Base-by-base conservation (phyloP, 2,888 invertebrate species). In the Lingula anatina region DNA sequence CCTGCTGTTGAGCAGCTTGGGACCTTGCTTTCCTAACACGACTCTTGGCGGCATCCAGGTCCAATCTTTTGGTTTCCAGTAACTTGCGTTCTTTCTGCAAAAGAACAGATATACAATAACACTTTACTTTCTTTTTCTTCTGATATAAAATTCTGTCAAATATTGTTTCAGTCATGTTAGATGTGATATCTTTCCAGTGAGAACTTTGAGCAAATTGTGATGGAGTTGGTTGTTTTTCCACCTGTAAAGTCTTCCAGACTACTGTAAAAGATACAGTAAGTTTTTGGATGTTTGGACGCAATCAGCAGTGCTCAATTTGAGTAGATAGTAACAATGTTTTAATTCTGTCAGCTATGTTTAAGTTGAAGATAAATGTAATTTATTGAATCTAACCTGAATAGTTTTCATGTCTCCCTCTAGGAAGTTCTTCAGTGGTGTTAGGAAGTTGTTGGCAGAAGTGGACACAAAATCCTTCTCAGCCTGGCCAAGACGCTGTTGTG, bases 391-490 rank as follows among this genome's bases (percentile, higher is more conserved):
- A 50, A 77, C 76, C 66, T 69, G 65, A 12, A 90, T 87, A 7
- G 89, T 90, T 76, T 89, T 90, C 87, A 91, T 90, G 80, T 92
- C 91, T 23, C 89, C 89, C 43, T 92, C 90, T 37, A 92, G 80
- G 77, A 91, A 92, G 68, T 88, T 89, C 55, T 85, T 82, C 54
- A 92, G 77, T 1, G 93, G 93, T 64, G 88, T 86, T 38, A 91
- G 85, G 69, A 88, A 91, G 70, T 87, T 87, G 66, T 87, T 85
- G 44, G 86, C 86, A 5, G 89, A 83, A 28, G 86, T 84, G 46
- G 85, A 83, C 57, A 91, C 87, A 70, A 90, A 90, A 70, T 92
- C 92, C 59, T 89, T 80, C 72, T 94, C 91, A 38, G 86, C 85
- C 70, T 86, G 86, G 1, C 93, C 93, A 47, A 94, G 78, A 71